These are phyloP conservation scores for Amblyraja radiata DNA, from an alignment of 2,797 vertebrate genomes.

Conservation along the genomic window DNA sequence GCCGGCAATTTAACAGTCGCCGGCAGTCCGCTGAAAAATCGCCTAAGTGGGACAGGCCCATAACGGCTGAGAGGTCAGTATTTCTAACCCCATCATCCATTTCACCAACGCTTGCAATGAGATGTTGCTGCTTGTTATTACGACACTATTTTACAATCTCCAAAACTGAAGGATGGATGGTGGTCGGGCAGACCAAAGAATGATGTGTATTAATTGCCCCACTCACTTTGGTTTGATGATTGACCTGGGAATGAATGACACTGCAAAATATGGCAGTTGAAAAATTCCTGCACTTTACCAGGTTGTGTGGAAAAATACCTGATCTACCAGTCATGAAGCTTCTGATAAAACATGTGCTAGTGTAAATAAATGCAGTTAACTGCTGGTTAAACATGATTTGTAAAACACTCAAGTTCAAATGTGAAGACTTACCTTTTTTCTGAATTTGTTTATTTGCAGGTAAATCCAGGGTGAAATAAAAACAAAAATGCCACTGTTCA, in stretches of 20 bases:
- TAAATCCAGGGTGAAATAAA: conserved; percentile 43
- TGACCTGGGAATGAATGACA: not conserved
- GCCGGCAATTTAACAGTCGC: too few relatives aligned
- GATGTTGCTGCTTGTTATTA: not conserved
- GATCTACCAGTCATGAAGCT: not conserved
- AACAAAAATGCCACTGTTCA: conserved; percentile 86
- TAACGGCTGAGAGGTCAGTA: not conserved
- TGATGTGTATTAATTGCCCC: not conserved
- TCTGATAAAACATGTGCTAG: not conserved
- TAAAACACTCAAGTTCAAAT: not conserved
- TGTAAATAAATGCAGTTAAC: not conserved
- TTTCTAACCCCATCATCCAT: not conserved
- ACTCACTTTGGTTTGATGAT: not conserved
- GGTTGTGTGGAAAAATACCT: not conserved
- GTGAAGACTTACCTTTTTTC: not conserved
- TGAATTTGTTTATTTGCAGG: conserved; percentile 42
- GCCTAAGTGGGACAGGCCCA: too few relatives aligned
- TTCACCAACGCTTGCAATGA: not conserved
- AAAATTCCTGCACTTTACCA: too few relatives aligned
- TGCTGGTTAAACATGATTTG: not conserved
- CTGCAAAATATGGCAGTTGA: too few relatives aligned
- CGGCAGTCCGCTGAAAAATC: too few relatives aligned
- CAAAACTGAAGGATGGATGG: not conserved
- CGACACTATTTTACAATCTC: not conserved
- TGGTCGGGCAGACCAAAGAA: not conserved